phyloP scores from a whole-genome alignment of 2,113 vertebrate genomes.

The Rattus rattus region DNA sequence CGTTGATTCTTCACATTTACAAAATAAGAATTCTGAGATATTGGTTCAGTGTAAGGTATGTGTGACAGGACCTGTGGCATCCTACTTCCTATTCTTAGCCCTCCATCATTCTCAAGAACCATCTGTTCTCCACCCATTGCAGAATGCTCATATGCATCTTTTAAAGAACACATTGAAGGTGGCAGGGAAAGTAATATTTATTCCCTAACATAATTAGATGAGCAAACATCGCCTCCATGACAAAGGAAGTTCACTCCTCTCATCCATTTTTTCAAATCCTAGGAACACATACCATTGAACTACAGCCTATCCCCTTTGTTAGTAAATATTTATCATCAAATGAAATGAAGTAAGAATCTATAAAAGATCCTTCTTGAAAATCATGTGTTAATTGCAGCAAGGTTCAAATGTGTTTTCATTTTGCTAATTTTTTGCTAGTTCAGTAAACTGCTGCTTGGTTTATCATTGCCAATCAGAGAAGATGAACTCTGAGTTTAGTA shows the following conservation, averaged over 20 bases:
- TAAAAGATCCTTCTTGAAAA: neutral
- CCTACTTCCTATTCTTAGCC: neutral
- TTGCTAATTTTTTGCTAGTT: neutral
- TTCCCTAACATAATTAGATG: neutral
- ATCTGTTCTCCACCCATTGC: no score
- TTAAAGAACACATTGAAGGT: neutral
- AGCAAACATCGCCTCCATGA: neutral
- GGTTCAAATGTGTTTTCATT: neutral
- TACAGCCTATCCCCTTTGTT: neutral
- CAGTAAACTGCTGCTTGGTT: neutral
- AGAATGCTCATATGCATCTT: neutral
- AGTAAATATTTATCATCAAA: neutral
- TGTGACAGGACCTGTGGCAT: no score
- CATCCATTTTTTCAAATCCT: neutral
- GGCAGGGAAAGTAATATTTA: neutral
- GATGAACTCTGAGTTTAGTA: neutral
- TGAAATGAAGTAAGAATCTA: neutral
- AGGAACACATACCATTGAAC: neutral
- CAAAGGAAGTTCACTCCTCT: neutral
- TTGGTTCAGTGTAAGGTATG: neutral
- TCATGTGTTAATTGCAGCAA: neutral
- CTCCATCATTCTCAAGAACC: neutral
- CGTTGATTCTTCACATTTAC: neutral
- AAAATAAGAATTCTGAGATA: neutral
- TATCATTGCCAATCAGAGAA: neutral